Conservation (phyloP, 2,888 invertebrate species). For the Synergus gifuensis region DNA sequence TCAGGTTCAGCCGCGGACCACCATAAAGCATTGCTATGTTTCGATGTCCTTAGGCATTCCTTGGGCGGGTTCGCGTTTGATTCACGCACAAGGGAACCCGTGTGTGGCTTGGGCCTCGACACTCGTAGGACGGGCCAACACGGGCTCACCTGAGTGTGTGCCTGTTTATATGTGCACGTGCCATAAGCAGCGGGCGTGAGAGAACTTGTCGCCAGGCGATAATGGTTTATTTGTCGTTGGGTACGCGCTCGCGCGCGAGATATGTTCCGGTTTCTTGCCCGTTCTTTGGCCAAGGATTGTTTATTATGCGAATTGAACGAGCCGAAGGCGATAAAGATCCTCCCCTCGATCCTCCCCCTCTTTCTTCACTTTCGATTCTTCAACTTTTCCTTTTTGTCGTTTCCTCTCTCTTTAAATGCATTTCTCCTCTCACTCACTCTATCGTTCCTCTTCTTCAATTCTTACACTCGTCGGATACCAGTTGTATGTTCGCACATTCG, state of each 20-base stretch:
- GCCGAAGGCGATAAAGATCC: slow-evolving; percentile 76
- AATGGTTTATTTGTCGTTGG: slow-evolving; percentile 77
- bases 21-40: slow-evolving; percentile 78
- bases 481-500: slow-evolving; percentile 23
- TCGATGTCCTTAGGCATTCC: slow-evolving; percentile 77
- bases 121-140: slow-evolving; percentile 55
- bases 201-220: slow-evolving; percentile 77
- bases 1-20: slow-evolving; percentile 78
- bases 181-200: slow-evolving; percentile 70
- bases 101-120: slow-evolving; percentile 70
- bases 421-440: slow-evolving; percentile 50
- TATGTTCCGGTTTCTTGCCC: slow-evolving; percentile 75
- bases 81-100: slow-evolving; percentile 74
- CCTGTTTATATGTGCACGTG: slow-evolving; percentile 50
- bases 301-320: slow-evolving; percentile 77
- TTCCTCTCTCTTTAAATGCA: slow-evolving; percentile 46
- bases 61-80: slow-evolving; percentile 77
- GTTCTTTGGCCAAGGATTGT: slow-evolving; percentile 72
- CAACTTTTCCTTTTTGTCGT: slow-evolving; percentile 43
- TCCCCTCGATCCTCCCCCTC: slow-evolving; percentile 50
- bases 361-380: slow-evolving; percentile 53
- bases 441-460: slow-evolving; percentile 46
- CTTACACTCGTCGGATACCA: slow-evolving; percentile 7
- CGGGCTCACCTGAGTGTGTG: slow-evolving; percentile 41
- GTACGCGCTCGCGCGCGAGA: slow-evolving; percentile 67